These are phyloP conservation scores for Pachypanchax playfairii DNA, from an alignment of 2,113 vertebrate genomes.

Conservation along the genomic window DNA sequence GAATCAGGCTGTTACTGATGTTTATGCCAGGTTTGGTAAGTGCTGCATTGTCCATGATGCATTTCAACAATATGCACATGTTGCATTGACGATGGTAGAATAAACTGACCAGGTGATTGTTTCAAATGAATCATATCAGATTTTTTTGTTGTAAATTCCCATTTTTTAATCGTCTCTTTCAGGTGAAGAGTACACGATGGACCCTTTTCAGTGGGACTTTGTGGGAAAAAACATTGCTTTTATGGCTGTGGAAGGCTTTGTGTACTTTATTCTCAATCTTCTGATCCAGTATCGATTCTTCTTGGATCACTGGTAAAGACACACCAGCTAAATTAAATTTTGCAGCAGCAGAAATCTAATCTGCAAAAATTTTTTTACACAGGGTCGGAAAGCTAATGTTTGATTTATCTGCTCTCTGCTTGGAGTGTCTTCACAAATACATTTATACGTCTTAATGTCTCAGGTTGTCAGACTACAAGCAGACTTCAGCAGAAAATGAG, in stretches of 20 bases:
- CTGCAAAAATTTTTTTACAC: background rate
- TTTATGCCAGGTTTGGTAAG: slow-evolving; percentile 94
- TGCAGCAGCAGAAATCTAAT: background rate
- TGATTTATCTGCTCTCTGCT: background rate
- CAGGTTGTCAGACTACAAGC: slow-evolving; percentile 78
- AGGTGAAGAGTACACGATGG: slow-evolving; percentile 85
- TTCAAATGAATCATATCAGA: no score
- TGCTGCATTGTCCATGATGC: background rate
- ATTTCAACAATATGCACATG: background rate
- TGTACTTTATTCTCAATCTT: slow-evolving; percentile 88
- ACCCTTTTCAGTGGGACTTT: slow-evolving; percentile 93
- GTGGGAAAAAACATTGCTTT: slow-evolving; percentile 90
- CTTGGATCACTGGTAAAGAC: slow-evolving; percentile 81
- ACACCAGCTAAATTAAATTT: background rate
- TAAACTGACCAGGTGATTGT: accelerated
- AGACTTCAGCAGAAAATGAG: slow-evolving; percentile 74
- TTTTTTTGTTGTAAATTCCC: no score
- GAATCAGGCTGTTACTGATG: slow-evolving; percentile 94
- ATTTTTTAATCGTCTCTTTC: slow-evolving; percentile 18
- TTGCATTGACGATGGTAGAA: background rate
- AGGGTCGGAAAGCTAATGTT: background rate
- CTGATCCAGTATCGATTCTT: slow-evolving; percentile 89
- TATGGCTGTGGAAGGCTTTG: slow-evolving; percentile 88
- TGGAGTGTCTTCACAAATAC: background rate
- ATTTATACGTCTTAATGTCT: background rate